Base-by-base conservation (phyloP, 2,888 invertebrate species). In the Drosophila birchii region DNA sequence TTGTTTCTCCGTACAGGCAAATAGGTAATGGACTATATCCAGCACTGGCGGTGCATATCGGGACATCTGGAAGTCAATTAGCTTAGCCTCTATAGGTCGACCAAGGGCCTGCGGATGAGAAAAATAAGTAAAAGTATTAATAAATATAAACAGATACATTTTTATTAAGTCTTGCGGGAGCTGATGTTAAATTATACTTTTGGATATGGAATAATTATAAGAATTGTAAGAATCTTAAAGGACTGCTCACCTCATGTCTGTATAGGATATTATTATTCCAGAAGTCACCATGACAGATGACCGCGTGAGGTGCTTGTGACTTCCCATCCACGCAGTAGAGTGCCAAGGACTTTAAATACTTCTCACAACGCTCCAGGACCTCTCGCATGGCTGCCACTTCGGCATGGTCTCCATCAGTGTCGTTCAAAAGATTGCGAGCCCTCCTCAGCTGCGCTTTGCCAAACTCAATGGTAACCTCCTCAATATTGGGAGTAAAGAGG, bases 261-360 rank as follows among this genome's bases (percentile, higher is more conserved):
- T 89, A 91, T 14, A 91, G 80, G 56, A 91, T 88, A 62, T 92
- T 92, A 59, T 92, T 92, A 63, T 90, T 90, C 91, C 91, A 91
- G 64, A 90, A 91, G 78, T 91, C 92, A 0, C 92, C 91, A 71
- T 92, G 91, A 76, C 91, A 91, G 36, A 92, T 83, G 12, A 91
- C 90, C 2, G 91, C 75, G 75, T 89, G 82, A 1, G 91, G 91
- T 7, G 88, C 81, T 18, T 78, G 75, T 0, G 62, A 38, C 1
- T 44, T 51, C 6, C 89, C 90, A 63, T 89, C 66, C 11, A 90
- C 89, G 61, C 86, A 80, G 45, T 79, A 73, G 43, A 86, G 68
- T 14, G 80, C 81, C 16, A 88, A 74, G 16, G 76, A 66, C 38
- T 86, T 86, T 29, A 90, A 89, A 29, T 86, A 59, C 2, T 77